A percentile compares a stretch with the other conserved stretches of the same genome.
These are phyloP conservation scores for Coboldia fuscipes DNA, from an alignment of 1,140 invertebrate genomes.

Conservation along the genomic window DNA sequence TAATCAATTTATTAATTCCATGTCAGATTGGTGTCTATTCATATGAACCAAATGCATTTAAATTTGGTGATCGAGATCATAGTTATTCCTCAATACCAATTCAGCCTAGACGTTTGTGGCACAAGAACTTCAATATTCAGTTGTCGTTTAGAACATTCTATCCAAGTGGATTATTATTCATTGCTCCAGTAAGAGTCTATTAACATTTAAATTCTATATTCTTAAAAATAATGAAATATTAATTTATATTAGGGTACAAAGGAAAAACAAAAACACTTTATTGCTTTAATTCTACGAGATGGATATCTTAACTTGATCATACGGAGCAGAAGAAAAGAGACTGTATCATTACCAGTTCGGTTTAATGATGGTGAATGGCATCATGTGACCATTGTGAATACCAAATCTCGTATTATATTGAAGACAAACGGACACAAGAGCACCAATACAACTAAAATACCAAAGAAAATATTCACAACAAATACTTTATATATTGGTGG, in stretches of 20 bases:
- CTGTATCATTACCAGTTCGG: constrained; percentile 31
- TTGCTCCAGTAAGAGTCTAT: constrained; percentile 37
- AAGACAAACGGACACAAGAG: constrained; percentile 33
- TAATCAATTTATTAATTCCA: constrained; percentile 21
- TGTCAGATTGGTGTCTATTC: constrained; percentile 44
- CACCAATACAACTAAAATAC: constrained; percentile 31
- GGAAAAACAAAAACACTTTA: constrained; percentile 42
- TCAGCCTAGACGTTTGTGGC: constrained; percentile 36
- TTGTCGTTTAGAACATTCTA: constrained; percentile 75
- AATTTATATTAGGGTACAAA: constrained; percentile 30
- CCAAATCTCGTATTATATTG: constrained; percentile 42
- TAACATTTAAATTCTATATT: constrained; percentile 1
- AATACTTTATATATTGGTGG: constrained; percentile 62
- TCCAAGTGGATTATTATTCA: constrained; percentile 56
- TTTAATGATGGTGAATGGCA: constrained; percentile 75
- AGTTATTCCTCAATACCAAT: constrained; percentile 52
- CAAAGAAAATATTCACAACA: constrained; percentile 40
- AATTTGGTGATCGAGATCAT: constrained; percentile 60
- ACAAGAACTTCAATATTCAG: constrained; percentile 48
- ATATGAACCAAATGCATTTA: constrained; percentile 56
- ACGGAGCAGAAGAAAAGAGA: constrained; percentile 38
- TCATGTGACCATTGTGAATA: constrained; percentile 37
- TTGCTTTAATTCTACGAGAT: constrained; percentile 46
- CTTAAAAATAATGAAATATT: background rate
- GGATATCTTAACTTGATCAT: constrained; percentile 45